Conservation (phyloP, 2,888 invertebrate species). For the Parnassius smintheus region DNA sequence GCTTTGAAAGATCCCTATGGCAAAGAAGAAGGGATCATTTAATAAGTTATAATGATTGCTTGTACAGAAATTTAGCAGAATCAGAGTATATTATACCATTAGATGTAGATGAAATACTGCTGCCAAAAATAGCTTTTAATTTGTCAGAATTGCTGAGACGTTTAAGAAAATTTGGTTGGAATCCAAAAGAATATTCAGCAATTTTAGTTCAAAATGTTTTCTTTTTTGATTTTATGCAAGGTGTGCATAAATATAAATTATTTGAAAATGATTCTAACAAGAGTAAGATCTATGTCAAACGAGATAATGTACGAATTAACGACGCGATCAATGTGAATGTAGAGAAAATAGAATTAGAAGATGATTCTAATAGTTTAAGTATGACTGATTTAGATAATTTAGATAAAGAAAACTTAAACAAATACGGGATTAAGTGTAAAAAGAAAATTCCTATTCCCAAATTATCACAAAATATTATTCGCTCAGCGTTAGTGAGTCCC, state of each 20-base stretch:
- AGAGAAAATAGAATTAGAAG: conserved; percentile 57
- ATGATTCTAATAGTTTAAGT: conserved; percentile 48
- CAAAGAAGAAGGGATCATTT: conserved; percentile 86
- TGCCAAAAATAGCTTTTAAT: conserved; percentile 81
- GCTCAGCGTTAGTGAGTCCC: conserved; percentile 82
- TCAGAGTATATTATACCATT: conserved; percentile 85
- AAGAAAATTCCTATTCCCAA: conserved; percentile 57
- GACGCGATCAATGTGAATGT: conserved; percentile 34
- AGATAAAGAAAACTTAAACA: conserved; percentile 39
- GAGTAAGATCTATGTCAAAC: conserved; percentile 61
- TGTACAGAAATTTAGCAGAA: conserved; percentile 85
- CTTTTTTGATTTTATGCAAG: conserved; percentile 82
- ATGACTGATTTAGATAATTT: conserved; percentile 36
- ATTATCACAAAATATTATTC: conserved; percentile 70
- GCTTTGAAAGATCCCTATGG: conserved; percentile 72
- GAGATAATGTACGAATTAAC: conserved; percentile 66
- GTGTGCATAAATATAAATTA: conserved; percentile 44
- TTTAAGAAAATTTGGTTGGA: conserved; percentile 62
- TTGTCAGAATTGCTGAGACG: conserved; percentile 81
- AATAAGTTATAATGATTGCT: conserved; percentile 88
- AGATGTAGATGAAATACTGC: conserved; percentile 87
- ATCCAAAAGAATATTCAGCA: conserved; percentile 77
- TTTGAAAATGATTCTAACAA: conserved; percentile 39
- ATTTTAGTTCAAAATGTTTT: conserved; percentile 85
- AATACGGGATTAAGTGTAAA: conserved; percentile 55